Evolutionary conservation across 2,113 vertebrate species (phyloP).

Genomic region (Dicerorhinus sumatrensis): DNA sequence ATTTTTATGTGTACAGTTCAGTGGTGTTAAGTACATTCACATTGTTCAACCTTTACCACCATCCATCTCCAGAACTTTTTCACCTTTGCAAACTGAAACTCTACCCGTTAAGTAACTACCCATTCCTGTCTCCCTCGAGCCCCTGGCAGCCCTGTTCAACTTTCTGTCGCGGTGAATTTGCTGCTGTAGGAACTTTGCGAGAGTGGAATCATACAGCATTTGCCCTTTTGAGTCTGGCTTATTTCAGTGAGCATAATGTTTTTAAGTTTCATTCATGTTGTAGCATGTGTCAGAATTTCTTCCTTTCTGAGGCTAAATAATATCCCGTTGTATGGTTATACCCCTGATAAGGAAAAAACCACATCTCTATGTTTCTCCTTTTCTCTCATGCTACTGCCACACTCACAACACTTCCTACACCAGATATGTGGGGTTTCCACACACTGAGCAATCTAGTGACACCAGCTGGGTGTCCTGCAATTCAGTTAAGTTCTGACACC

Average conservation of each 20-base stretch:
- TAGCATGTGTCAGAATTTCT: not conserved
- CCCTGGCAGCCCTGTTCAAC: not conserved
- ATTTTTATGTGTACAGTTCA: not conserved
- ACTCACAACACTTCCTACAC: not conserved
- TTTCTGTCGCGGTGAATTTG: not conserved
- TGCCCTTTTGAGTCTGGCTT: not conserved
- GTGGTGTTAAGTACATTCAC: not conserved
- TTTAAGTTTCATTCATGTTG: not conserved
- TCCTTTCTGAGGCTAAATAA: not conserved
- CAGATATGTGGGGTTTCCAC: not conserved
- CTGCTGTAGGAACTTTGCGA: not conserved
- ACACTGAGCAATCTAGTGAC: not conserved
- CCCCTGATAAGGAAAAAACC: not conserved
- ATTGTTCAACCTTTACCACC: rapidly evolving
- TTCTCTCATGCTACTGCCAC: not conserved
- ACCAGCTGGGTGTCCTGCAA: not conserved
- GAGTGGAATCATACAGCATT: not conserved
- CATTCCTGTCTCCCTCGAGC: not conserved
- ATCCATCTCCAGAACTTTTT: not conserved
- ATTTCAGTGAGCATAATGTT: not conserved
- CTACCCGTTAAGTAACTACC: not conserved
- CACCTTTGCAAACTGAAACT: not conserved
- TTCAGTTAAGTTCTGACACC: not conserved
- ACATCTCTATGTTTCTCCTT: not conserved
- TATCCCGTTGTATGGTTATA: not conserved